These are phyloP conservation scores for Asobara japonica DNA, from an alignment of 1,140 invertebrate species.

Conservation along the genomic window DNA sequence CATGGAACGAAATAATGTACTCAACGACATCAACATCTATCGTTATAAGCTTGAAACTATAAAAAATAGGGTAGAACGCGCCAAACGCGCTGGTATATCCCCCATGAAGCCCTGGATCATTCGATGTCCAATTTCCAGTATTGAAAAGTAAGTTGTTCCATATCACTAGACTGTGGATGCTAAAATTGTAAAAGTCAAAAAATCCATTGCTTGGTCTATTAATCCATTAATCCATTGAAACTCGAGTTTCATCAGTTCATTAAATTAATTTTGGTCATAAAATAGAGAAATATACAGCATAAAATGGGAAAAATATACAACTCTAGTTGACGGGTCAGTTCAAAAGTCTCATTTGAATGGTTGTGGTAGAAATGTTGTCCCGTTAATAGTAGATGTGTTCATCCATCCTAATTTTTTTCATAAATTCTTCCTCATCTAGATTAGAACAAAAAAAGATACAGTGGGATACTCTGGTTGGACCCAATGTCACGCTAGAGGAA, in stretches of 20 bases:
- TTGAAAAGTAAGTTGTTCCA: constrained; percentile 16
- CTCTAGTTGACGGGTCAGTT: too few species aligned
- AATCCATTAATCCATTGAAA: too few species aligned
- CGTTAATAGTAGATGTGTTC: too few species aligned
- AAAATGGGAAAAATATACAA: too few species aligned
- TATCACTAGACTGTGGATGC: not conserved
- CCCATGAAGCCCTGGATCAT: constrained; percentile 31
- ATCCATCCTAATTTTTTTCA: not conserved
- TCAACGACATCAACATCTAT: constrained; percentile 3
- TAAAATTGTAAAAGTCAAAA: too few species aligned
- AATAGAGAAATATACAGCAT: too few species aligned
- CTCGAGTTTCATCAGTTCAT: too few species aligned
- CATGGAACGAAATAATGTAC: not conserved
- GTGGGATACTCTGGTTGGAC: not conserved
- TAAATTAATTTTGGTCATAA: too few species aligned
- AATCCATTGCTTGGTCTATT: too few species aligned
- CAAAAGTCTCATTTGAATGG: too few species aligned
- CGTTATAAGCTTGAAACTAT: not conserved
- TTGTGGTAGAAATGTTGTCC: too few species aligned
- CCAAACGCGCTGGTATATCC: not conserved
- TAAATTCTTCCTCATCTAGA: not conserved
- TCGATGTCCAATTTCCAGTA: not conserved
- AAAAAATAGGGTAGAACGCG: not conserved
- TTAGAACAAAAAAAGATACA: not conserved
- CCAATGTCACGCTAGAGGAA: not conserved